Conservation (phyloP, 2,113 vertebrate species). For the Plotosus lineatus region DNA sequence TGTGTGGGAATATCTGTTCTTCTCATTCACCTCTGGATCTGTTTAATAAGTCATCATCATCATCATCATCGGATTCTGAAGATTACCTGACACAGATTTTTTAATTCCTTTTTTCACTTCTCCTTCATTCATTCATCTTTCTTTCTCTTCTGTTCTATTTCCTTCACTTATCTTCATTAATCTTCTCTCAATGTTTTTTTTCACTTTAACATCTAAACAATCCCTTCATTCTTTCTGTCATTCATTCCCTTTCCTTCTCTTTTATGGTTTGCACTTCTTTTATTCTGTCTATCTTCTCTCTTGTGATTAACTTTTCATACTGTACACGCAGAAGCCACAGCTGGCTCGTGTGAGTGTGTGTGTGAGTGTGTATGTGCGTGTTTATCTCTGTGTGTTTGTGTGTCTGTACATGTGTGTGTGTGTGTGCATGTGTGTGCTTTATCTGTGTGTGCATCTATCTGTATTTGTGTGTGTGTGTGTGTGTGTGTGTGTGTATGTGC, state of each 20-base stretch:
- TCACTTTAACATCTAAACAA: not conserved
- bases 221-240: not conserved
- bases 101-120: not conserved
- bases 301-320: not conserved
- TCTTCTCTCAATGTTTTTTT: not conserved
- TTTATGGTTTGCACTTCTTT: not conserved
- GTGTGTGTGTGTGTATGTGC: not conserved
- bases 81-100: not conserved
- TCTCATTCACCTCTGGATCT: constrained; percentile 2
- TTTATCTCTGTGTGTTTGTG: not conserved
- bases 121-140: not conserved
- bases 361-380: not conserved
- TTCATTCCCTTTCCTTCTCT: not conserved
- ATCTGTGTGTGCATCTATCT: not conserved
- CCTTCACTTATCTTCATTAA: not conserved
- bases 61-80: not conserved
- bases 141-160: not conserved
- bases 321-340: constrained; percentile 14
- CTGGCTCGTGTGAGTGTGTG: not conserved
- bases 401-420: not conserved
- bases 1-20: not conserved
- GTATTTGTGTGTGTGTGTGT: not conserved
- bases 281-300: not conserved
- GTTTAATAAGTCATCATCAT: not conserved
- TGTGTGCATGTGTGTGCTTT: too few relatives aligned